Conservation (phyloP, 2,797 vertebrate species). For the Bradypus variegatus region DNA sequence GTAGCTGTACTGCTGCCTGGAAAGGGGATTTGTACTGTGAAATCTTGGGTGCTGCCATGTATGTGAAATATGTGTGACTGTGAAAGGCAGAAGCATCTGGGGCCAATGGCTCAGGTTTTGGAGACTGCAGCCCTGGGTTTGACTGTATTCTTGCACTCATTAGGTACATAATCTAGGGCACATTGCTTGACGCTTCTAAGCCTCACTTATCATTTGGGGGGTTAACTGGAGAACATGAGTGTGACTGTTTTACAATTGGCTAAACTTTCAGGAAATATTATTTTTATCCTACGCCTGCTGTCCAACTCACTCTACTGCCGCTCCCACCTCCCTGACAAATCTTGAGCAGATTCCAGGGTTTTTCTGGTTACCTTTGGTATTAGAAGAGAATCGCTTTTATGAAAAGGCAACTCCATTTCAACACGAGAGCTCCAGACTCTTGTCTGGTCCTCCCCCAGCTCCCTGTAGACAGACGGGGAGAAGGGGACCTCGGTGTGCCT, state of each 20-base stretch:
- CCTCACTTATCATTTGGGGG: not conserved
- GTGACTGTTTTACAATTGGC: not conserved
- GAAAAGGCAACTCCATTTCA: not conserved
- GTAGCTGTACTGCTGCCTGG: not conserved
- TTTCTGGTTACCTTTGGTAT: not conserved
- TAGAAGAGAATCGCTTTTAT: not conserved
- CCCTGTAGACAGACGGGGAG: fast-evolving
- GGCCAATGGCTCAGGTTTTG: not conserved
- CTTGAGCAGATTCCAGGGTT: not conserved
- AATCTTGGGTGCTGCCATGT: fast-evolving
- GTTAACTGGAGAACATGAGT: not conserved
- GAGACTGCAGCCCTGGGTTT: not conserved
- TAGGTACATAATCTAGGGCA: not conserved
- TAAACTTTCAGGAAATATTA: not conserved
- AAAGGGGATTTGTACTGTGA: not conserved
- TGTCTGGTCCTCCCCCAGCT: not conserved
- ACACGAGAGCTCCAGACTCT: not conserved
- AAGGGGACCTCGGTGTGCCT: fast-evolving
- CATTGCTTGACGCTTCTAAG: not conserved
- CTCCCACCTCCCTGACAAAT: not conserved
- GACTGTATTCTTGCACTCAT: not conserved
- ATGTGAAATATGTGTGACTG: not conserved
- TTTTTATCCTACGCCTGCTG: not conserved
- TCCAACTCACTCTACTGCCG: not conserved
- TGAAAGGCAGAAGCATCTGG: fast-evolving